A percentile compares a stretch with the other conserved stretches of the same genome.
These are phyloP conservation scores for Gymnoscopelus microlampas DNA, from an alignment of 2,797 vertebrate species.

Conservation along the genomic window DNA sequence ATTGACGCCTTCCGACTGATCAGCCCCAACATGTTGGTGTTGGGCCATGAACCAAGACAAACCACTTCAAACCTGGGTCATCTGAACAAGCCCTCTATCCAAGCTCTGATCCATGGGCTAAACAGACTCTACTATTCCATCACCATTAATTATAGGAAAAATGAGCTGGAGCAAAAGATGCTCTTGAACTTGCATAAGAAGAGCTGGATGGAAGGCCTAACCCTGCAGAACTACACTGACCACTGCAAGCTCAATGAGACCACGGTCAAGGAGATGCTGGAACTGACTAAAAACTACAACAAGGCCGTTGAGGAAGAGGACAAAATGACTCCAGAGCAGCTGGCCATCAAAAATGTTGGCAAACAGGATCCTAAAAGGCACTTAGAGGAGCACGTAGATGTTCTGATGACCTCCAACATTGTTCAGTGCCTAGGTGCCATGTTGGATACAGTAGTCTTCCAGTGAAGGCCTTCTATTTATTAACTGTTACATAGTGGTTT, in stretches of 20 bases:
- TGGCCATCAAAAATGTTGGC: conserved; percentile 99
- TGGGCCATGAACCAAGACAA: conserved; percentile 99
- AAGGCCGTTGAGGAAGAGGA: conserved; percentile 99
- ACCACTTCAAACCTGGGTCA: conserved; percentile 99
- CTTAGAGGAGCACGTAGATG: conserved; percentile 99
- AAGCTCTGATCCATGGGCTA: conserved; percentile 97
- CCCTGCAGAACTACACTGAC: conserved; percentile 97
- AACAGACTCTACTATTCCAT: conserved; percentile 99
- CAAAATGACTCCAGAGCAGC: conserved; percentile 99
- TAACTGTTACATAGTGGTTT: conserved; percentile 60
- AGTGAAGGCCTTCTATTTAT: conserved; percentile 77
- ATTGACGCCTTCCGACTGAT: conserved; percentile 99
- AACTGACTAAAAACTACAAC: conserved; percentile 98
- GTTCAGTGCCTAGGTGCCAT: conserved; percentile 99
- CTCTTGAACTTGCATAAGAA: conserved; percentile 98
- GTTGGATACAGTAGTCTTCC: conserved; percentile 99
- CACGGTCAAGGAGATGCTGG: conserved; percentile 98
- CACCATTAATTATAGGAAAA: conserved; percentile 99
- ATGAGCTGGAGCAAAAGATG: conserved; percentile 99
- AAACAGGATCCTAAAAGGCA: conserved; percentile 95
- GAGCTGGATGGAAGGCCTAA: conserved; percentile 99
- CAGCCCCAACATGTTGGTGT: conserved; percentile 99
- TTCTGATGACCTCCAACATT: conserved; percentile 99
- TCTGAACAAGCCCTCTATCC: conserved; percentile 98
- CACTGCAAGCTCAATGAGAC: conserved; percentile 99